phyloP scores from a whole-genome alignment of 1,140 invertebrate genomes.

The Cotesia vestalis region DNA sequence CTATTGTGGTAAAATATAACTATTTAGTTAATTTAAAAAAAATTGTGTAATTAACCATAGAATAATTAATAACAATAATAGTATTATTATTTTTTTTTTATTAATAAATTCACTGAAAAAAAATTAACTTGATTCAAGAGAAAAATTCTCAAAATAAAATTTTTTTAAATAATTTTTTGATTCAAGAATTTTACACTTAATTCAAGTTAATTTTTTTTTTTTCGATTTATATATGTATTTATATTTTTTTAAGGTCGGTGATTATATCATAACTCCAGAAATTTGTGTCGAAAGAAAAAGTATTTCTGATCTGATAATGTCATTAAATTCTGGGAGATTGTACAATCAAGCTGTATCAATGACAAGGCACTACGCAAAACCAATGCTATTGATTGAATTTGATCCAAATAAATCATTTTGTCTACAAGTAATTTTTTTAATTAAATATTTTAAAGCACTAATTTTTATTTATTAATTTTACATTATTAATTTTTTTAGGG shows the following conservation, averaged over 20 bases:
- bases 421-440: slow-evolving; percentile 74
- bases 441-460: background rate
- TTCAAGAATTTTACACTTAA: too few species aligned
- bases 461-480: slow-evolving; percentile 33
- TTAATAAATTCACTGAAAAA: too few species aligned
- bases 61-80: too few species aligned
- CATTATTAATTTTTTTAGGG: slow-evolving; percentile 53
- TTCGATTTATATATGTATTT: slow-evolving; percentile 1
- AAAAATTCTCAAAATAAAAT: too few species aligned
- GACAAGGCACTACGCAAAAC: slow-evolving; percentile 86
- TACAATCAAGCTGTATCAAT: slow-evolving; percentile 94
- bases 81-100: too few species aligned
- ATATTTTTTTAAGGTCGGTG: slow-evolving; percentile 77
- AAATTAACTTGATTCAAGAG: too few species aligned
- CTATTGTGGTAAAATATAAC: slow-evolving; percentile 75
- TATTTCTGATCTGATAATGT: slow-evolving; percentile 96
- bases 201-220: too few species aligned
- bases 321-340: slow-evolving; percentile 91
- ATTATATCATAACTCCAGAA: slow-evolving; percentile 97
- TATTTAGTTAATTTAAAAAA: slow-evolving; percentile 3
- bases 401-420: slow-evolving; percentile 93
- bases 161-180: too few species aligned
- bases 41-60: background rate
- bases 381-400: slow-evolving; percentile 96
- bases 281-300: slow-evolving; percentile 98